A percentile compares a stretch with the other conserved stretches of the same genome.
phyloP scores from a whole-genome alignment of 1,140 invertebrate species.

The Adoxophyes honmai region DNA sequence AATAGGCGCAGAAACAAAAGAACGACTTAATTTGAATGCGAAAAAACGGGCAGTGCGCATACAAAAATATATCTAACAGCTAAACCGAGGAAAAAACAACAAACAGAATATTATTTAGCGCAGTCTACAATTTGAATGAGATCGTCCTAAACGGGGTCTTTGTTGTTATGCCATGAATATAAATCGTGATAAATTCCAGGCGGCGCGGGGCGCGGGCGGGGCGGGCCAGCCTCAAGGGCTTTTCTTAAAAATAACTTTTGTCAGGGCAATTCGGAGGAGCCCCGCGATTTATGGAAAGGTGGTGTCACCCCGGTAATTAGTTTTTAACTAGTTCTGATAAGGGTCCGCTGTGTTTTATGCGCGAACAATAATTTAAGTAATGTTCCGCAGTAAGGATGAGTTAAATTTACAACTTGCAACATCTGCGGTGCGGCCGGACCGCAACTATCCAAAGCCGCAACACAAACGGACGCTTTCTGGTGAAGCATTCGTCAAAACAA shows the following conservation, averaged over 20 bases:
- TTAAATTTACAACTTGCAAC: conserved; percentile 24
- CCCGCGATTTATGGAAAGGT: conserved; percentile 70
- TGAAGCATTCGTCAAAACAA: conserved; percentile 44
- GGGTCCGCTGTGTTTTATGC: conserved; percentile 62
- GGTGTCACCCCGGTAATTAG: conserved; percentile 75
- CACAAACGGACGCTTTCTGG: conserved; percentile 24
- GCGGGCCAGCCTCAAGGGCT: conserved; percentile 61
- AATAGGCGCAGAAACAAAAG: too few relatives aligned
- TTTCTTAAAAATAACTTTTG: conserved; percentile 78
- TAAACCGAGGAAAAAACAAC: conserved; percentile 19
- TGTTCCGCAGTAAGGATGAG: conserved; percentile 35
- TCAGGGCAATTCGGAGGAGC: conserved; percentile 70
- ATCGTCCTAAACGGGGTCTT: conserved; percentile 65
- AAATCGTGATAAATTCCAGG: conserved; percentile 78
- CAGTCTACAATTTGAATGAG: conserved; percentile 67
- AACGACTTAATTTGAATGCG: background rate
- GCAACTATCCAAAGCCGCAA: conserved; percentile 8
- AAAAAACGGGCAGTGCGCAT: background rate
- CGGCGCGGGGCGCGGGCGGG: conserved; percentile 37
- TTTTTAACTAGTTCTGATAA: conserved; percentile 77
- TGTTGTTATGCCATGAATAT: conserved; percentile 78
- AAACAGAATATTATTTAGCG: conserved; percentile 54
- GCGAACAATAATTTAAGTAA: conserved; percentile 47
- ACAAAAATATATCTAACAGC: conserved; percentile 13
- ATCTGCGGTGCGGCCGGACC: conserved; percentile 3